Base-by-base conservation (phyloP, 2,113 vertebrate species). In the Vidua chalybeata region DNA sequence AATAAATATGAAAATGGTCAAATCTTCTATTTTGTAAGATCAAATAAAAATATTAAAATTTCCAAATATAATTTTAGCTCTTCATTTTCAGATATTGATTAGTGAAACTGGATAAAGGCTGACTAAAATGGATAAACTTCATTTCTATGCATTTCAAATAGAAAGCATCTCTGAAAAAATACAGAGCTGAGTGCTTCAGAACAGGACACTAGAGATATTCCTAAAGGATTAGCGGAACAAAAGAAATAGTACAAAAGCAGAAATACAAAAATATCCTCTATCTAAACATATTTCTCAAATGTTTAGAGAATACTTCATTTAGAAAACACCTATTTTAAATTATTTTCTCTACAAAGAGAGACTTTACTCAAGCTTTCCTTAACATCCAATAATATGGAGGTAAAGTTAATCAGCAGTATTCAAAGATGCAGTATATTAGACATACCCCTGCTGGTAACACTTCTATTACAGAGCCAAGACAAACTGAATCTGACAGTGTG, bases 141-240 rank as follows among this genome's bases (percentile, higher is more conserved):
- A 43, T 75, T 93, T 83, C 35, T 9, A 23, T 20, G 8, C 10
- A 11, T 49, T 78, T 69, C 2, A 45, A 54, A 61, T 11, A 58
- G 31, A 69, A 84, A 85, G 1, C 9, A 37, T 15, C 20, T 72
- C 33, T 52, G 37, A 35, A 22, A 59, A 69, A 87, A 71, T 8
- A 19, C 2, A 41, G 15, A 0, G 0, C 3, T 0, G 0, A 89
- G 35, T 2, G 0, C 49, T 93, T 76, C 45, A 80, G n/a, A 55
- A 37, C 19, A 61, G 45, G 69, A 33, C 10, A n/a, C 9, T 24
- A 9, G 7, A 81, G 17, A 10, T 31, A 55, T 13, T 20, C 33
- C 23, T 55, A 45, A 63, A 59, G 23, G 20, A 48, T 37, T 30
- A 79, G 20, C 4, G 39, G 23, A 64, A 24, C 15, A 48, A 74